These are phyloP conservation scores for Acestrorhynchus altus DNA, from an alignment of 2,797 vertebrate species.

Conservation along the genomic window DNA sequence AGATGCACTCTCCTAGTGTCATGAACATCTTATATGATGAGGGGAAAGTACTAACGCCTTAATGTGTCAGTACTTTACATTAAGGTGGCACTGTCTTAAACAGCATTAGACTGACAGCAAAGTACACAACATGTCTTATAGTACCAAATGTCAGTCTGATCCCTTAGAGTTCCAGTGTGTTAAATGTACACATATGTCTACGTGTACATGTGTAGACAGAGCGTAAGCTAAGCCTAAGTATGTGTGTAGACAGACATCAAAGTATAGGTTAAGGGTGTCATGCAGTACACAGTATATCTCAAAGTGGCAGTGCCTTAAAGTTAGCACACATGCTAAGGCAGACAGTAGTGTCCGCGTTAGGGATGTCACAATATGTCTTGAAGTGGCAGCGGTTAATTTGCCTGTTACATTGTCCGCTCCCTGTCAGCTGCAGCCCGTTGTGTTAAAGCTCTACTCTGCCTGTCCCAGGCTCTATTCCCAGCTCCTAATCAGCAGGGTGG, in stretches of 20 bases:
- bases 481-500: conserved; percentile 78
- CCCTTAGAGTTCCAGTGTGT: not conserved
- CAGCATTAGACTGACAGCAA: too few species aligned
- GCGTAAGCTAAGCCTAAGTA: too few species aligned
- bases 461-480: conserved; percentile 85
- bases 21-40: too few species aligned
- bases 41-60: not conserved
- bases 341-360: not conserved
- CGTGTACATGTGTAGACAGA: not conserved
- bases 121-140: not conserved
- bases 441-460: conserved; percentile 55
- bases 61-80: not conserved
- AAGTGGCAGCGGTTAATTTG: conserved; percentile 6
- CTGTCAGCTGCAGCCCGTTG: conserved; percentile 38
- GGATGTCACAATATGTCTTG: not conserved
- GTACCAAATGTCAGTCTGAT: not conserved
- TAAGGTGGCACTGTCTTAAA: not conserved
- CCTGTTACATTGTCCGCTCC: conserved; percentile 1
- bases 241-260: not conserved
- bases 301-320: not conserved
- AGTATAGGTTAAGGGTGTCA: not conserved
- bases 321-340: not conserved
- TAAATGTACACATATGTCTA: not conserved
- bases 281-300: not conserved
- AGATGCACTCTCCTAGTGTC: too few species aligned